phyloP scores from a whole-genome alignment of 2,888 invertebrate species.

The Portevinia maculata region DNA sequence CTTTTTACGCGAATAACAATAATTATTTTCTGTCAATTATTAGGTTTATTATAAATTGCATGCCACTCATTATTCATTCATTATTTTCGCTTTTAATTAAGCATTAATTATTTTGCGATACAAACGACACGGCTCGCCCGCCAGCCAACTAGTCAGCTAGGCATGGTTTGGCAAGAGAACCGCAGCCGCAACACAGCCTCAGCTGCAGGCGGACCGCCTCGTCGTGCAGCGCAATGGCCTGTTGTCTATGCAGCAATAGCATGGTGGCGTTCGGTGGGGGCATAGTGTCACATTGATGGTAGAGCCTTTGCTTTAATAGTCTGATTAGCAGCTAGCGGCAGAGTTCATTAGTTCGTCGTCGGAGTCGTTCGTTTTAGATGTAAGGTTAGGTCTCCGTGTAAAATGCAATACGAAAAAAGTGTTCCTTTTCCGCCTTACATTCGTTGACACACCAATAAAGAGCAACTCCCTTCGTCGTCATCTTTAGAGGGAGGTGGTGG shows the following conservation, averaged over 20 bases:
- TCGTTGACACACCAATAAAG: slow-evolving; percentile 64
- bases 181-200: slow-evolving; percentile 46
- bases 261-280: neutral
- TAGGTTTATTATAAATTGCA: slow-evolving; percentile 75
- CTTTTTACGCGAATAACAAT: slow-evolving; percentile 68
- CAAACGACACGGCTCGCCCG: slow-evolving; percentile 57
- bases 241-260: slow-evolving; percentile 8
- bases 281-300: slow-evolving; percentile 59
- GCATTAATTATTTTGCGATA: slow-evolving; percentile 73
- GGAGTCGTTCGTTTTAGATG: slow-evolving; percentile 33
- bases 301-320: slow-evolving; percentile 73
- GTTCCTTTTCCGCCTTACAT: slow-evolving; percentile 50
- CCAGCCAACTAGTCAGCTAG: slow-evolving; percentile 19
- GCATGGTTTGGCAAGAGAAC: slow-evolving; percentile 26
- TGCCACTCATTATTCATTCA: slow-evolving; percentile 75
- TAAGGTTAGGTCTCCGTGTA: slow-evolving; percentile 50
- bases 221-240: neutral
- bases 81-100: slow-evolving; percentile 75
- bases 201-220: slow-evolving; percentile 24
- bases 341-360: slow-evolving; percentile 71
- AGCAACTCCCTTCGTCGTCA: slow-evolving; percentile 42
- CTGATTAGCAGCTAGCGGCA: slow-evolving; percentile 71
- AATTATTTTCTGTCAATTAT: slow-evolving; percentile 75
- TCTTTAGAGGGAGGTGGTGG: slow-evolving; percentile 10
- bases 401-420: slow-evolving; percentile 24